Evolutionary conservation across 2,888 invertebrate genomes (phyloP).

Genomic region (Hypolimnas misippus): DNA sequence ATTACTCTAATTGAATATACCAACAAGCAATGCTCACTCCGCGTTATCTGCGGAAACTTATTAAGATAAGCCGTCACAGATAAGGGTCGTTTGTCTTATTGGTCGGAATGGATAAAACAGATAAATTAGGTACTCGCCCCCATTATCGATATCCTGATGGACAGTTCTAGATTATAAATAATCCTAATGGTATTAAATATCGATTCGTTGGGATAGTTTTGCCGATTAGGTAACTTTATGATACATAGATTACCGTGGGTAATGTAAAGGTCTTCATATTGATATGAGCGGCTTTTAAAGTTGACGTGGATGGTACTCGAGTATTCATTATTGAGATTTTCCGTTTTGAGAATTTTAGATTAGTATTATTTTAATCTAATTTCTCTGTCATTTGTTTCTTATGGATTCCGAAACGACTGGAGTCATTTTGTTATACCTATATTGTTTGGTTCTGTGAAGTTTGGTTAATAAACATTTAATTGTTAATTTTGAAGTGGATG

Average conservation of each 20-base stretch:
- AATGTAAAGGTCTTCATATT: not conserved
- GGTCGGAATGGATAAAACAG: slow-evolving; percentile 51
- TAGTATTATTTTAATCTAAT: too few relatives aligned
- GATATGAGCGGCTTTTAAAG: not conserved
- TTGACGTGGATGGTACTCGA: not conserved
- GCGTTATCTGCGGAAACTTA: slow-evolving; percentile 75
- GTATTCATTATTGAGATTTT: not conserved
- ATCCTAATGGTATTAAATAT: slow-evolving; percentile 51
- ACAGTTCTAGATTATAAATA: slow-evolving; percentile 74
- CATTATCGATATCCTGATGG: slow-evolving; percentile 71
- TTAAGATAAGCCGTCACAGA: slow-evolving; percentile 78
- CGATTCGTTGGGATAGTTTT: slow-evolving; percentile 24
- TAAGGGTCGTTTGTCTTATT: slow-evolving; percentile 66
- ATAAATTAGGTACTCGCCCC: slow-evolving; percentile 62
- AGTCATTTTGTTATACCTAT: too few relatives aligned
- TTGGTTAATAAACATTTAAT: too few relatives aligned
- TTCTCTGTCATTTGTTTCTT: too few relatives aligned
- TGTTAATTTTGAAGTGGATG: too few relatives aligned
- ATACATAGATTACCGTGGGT: not conserved
- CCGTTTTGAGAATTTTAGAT: too few relatives aligned
- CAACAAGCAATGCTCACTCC: slow-evolving; percentile 43
- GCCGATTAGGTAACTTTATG: slow-evolving; percentile 10
- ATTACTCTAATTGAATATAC: slow-evolving; percentile 30
- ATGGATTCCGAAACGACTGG: too few relatives aligned
- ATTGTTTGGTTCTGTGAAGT: too few relatives aligned